Evolutionary conservation across 2,113 vertebrate species (phyloP).

Genomic region (Paracanthobrama guichenoti): DNA sequence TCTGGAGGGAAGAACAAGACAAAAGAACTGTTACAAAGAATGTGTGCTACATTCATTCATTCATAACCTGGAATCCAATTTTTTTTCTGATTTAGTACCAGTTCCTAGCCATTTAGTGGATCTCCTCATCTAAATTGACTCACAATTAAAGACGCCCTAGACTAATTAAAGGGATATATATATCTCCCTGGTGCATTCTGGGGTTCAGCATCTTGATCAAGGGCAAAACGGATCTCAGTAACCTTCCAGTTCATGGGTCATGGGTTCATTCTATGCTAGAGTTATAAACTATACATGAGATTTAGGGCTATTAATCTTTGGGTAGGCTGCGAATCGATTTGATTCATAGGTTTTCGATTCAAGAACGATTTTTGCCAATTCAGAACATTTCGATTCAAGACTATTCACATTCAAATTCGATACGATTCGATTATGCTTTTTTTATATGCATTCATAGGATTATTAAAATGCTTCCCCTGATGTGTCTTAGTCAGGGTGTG

Average conservation of each 20-base stretch:
- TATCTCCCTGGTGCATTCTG: not conserved
- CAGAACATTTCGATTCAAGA: too few species aligned
- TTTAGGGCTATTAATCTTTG: too few species aligned
- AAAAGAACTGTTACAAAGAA: not conserved
- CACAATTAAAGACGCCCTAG: not conserved
- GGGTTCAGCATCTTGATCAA: slow-evolving; percentile 3
- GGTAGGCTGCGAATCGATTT: too few species aligned
- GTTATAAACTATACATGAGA: too few species aligned
- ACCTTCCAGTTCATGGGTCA: not conserved
- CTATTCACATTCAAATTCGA: too few species aligned
- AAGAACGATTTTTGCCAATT: too few species aligned
- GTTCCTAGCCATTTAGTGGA: not conserved
- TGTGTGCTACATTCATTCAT: not conserved
- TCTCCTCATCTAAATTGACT: not conserved
- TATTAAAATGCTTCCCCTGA: too few species aligned
- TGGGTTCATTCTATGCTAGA: too few species aligned
- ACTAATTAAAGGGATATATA: not conserved
- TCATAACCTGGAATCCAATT: slow-evolving; percentile 4
- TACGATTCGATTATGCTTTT: too few species aligned
- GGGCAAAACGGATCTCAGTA: not conserved
- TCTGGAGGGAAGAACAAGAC: slow-evolving; percentile 63
- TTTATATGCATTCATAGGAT: too few species aligned
- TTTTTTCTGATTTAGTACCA: not conserved
- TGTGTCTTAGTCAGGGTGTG: too few species aligned
- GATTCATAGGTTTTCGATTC: too few species aligned